These are phyloP conservation scores for Notolabrus celidotus DNA, from an alignment of 2,797 vertebrate genomes.

Conservation along the genomic window DNA sequence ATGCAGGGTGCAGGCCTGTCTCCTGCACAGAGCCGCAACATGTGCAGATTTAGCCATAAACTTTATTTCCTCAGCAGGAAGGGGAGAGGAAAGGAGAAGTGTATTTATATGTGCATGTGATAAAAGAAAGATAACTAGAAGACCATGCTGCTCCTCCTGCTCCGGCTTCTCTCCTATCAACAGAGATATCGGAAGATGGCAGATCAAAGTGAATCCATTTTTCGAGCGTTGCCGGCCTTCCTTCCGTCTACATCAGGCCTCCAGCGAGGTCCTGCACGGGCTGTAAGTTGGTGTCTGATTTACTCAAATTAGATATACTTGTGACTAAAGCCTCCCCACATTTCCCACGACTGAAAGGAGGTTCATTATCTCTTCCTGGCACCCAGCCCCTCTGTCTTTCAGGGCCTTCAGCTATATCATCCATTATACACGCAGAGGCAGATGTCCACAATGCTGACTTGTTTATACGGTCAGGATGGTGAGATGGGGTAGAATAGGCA, in stretches of 20 bases:
- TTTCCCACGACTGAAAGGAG: conserved; percentile 75
- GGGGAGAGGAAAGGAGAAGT: conserved; percentile 8
- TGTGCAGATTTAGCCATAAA: conserved; percentile 27
- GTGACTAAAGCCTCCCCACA: conserved; percentile 67
- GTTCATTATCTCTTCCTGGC: conserved; percentile 81
- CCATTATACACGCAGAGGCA: conserved; percentile 81
- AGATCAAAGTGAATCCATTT: conserved; percentile 63
- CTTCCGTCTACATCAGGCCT: conserved; percentile 37
- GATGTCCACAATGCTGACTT: conserved; percentile 81
- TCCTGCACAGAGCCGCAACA: conserved; percentile 4
- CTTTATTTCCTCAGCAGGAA: conserved; percentile 17
- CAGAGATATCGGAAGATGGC: conserved; percentile 35
- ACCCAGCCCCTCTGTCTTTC: conserved; percentile 72
- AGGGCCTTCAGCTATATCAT: conserved; percentile 80
- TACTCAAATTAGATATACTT: conserved; percentile 76
- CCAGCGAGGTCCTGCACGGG: conserved; percentile 45
- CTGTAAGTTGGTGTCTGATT: conserved; percentile 65
- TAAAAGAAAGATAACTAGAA: conserved; percentile 40
- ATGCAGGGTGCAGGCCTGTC: conserved; percentile 24
- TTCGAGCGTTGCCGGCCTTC: conserved; percentile 13
- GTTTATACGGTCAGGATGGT: conserved; percentile 73
- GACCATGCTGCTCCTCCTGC: conserved; percentile 25
- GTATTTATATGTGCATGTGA: conserved; percentile 16
- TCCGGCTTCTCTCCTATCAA: conserved; percentile 25
- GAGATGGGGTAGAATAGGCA: conserved; percentile 63